Percentiles rank a stretch among this genome's conserved stretches.
Conservation (phyloP, 2,797 vertebrate species). For the Brachymystax lenok region DNA sequence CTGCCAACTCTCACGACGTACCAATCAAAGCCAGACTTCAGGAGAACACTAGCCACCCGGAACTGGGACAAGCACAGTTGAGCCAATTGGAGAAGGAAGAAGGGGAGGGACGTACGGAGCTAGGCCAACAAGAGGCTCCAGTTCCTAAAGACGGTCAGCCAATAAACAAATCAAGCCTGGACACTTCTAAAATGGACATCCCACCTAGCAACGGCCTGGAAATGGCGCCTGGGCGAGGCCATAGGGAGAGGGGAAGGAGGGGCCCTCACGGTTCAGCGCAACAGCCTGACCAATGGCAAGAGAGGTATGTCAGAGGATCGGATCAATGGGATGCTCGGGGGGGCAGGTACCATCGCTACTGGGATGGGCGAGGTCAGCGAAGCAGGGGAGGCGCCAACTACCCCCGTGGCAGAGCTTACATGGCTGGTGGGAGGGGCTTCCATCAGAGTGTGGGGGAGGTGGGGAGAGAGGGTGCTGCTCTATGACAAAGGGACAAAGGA, state of each 20-base stretch:
- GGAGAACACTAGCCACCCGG: constrained; percentile 14
- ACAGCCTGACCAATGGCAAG: constrained; percentile 41
- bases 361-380: constrained; percentile 56
- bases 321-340: constrained; percentile 45
- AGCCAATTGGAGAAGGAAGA: constrained; percentile 6
- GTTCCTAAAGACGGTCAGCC: constrained; percentile 22
- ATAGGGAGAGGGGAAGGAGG: constrained; percentile 58
- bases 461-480: constrained; percentile 67
- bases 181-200: constrained; percentile 13
- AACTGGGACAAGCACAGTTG: constrained; percentile 15
- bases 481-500: constrained; percentile 74
- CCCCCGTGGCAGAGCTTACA: constrained; percentile 41
- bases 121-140: not conserved
- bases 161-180: constrained; percentile 8
- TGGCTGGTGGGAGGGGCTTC: constrained; percentile 51
- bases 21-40: constrained; percentile 33
- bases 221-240: constrained; percentile 21
- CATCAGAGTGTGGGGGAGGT: constrained; percentile 62
- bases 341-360: constrained; percentile 40
- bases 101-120: not conserved
- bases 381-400: constrained; percentile 53
- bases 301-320: constrained; percentile 38
- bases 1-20: constrained; percentile 10
- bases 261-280: constrained; percentile 33
- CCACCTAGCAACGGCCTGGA: constrained; percentile 28